phyloP scores from a whole-genome alignment of 2,113 vertebrate genomes.

The Catharus minimus region DNA sequence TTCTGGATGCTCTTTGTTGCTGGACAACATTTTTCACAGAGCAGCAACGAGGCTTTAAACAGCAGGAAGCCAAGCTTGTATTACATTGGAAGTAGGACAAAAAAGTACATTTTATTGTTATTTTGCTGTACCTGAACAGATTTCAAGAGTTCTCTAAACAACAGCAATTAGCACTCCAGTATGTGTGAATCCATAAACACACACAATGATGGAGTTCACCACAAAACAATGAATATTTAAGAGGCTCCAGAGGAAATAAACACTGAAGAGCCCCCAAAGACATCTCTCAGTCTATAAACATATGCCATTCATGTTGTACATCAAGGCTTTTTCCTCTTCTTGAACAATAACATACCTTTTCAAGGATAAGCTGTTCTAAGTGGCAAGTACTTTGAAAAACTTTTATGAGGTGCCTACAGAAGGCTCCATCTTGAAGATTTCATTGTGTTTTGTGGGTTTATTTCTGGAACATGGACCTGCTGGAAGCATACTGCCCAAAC shows the following conservation, averaged over 20 bases:
- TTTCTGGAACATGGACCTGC: neutral
- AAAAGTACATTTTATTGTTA: slow-evolving; percentile 7
- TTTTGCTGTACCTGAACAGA: neutral
- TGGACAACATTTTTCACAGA: slow-evolving; percentile 7
- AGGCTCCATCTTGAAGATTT: neutral
- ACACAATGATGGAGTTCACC: neutral
- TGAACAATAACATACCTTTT: neutral
- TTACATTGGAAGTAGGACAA: neutral
- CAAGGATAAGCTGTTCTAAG: slow-evolving; percentile 2
- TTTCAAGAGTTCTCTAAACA: slow-evolving; percentile 28
- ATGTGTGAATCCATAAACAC: slow-evolving; percentile 10
- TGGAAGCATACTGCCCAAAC: neutral
- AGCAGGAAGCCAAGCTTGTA: neutral
- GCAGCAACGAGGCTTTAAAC: neutral
- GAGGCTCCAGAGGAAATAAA: neutral
- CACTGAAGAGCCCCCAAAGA: neutral
- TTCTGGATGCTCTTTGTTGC: neutral
- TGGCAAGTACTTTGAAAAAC: neutral
- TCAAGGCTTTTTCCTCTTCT: neutral
- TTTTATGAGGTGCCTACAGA: neutral
- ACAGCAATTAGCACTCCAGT: slow-evolving; percentile 16
- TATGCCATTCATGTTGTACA: neutral
- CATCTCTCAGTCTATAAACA: neutral
- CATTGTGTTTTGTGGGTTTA: neutral
- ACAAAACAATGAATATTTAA: neutral